A percentile compares a stretch with the other conserved stretches of the same genome.
phyloP scores from a whole-genome alignment of 2,113 vertebrate species.

The Cyrtonyx montezumae region DNA sequence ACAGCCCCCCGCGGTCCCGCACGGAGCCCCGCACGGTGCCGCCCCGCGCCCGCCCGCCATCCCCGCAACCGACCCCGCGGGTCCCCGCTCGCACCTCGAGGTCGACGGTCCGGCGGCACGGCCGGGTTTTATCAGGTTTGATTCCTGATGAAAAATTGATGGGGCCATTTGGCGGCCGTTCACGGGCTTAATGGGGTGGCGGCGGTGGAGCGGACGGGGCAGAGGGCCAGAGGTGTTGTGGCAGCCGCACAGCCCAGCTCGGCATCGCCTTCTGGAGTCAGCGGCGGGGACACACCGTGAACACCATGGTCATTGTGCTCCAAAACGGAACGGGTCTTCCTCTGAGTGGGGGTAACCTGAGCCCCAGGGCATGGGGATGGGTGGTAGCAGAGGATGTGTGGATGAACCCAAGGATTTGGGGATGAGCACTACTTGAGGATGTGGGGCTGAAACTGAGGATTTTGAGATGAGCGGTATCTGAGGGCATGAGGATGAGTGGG shows the following conservation, averaged over 20 bases:
- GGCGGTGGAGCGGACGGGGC: not conserved
- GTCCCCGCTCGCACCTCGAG: too few species aligned
- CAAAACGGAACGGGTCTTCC: accelerated
- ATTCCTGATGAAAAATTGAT: slow-evolving; percentile 79
- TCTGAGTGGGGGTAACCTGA: accelerated
- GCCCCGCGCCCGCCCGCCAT: too few species aligned
- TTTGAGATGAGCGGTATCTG: not conserved
- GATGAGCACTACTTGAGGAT: not conserved
- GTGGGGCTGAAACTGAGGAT: not conserved
- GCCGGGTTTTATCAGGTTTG: not conserved
- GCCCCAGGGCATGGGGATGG: too few species aligned
- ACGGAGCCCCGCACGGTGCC: too few species aligned
- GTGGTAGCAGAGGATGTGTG: not conserved
- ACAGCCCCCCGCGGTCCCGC: too few species aligned
- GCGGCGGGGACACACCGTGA: accelerated
- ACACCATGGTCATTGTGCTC: accelerated
- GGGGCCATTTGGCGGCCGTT: slow-evolving; percentile 59
- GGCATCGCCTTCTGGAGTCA: accelerated
- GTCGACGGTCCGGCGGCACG: not conserved
- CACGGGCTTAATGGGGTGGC: slow-evolving; percentile 35
- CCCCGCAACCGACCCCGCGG: too few species aligned
- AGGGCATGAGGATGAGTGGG: accelerated
- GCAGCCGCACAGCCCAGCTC: not conserved
- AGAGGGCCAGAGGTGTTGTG: not conserved
- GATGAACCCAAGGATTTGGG: not conserved